phyloP scores from a whole-genome alignment of 2,797 vertebrate genomes.

The Dendrocincla fuliginosa region DNA sequence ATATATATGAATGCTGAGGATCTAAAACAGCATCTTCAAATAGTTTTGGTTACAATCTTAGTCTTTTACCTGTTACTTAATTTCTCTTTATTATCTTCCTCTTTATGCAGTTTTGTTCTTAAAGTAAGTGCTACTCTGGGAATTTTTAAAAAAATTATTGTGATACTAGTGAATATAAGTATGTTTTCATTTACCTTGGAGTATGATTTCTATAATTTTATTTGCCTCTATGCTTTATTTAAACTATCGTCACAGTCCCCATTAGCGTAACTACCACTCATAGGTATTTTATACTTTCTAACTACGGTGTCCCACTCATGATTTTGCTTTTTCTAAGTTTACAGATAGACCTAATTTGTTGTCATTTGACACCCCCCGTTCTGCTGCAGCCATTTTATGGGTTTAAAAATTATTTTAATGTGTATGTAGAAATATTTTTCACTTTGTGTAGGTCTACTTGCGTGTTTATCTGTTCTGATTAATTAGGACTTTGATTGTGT shows the following conservation, averaged over 20 bases:
- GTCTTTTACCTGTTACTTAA: neutral
- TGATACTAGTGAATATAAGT: neutral
- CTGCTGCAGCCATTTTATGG: neutral
- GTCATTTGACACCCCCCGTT: neutral
- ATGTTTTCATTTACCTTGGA: neutral
- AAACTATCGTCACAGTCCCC: neutral
- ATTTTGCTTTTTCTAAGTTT: neutral
- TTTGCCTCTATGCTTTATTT: neutral
- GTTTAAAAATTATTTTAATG: neutral
- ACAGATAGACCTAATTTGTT: neutral
- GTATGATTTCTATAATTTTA: neutral
- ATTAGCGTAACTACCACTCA: neutral
- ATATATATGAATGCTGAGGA: accelerated
- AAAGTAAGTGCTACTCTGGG: neutral
- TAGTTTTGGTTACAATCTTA: neutral
- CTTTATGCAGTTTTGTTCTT: neutral
- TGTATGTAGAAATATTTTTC: neutral
- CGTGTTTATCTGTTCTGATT: neutral
- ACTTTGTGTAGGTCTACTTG: neutral
- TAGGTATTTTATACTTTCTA: neutral
- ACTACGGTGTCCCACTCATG: neutral
- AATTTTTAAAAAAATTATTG: neutral
- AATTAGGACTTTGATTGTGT: neutral
- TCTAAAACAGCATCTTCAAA: neutral
- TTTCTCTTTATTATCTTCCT: neutral